These are phyloP conservation scores for Diarsia dahlii DNA, from an alignment of 2,888 invertebrate species.

Conservation along the genomic window DNA sequence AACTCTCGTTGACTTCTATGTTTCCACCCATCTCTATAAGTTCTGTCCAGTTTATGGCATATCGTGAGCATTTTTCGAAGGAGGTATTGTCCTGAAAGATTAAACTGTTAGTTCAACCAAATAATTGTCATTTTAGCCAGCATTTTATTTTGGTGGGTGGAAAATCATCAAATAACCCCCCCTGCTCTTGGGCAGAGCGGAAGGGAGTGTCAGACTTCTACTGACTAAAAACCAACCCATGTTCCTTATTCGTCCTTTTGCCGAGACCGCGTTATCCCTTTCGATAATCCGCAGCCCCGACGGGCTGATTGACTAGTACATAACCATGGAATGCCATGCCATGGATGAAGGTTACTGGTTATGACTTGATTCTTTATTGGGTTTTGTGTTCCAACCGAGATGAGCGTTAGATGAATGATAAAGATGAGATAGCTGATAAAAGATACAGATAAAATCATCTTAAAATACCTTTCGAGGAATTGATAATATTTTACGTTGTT, in stretches of 20 bases:
- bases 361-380: background rate
- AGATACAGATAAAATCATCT: slow-evolving; percentile 15
- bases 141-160: too few species aligned
- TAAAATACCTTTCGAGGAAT: slow-evolving; percentile 91
- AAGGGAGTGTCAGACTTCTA: too few species aligned
- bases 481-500: slow-evolving; percentile 91
- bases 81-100: slow-evolving; percentile 83
- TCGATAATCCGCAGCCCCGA: too few species aligned
- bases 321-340: too few species aligned
- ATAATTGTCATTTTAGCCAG: background rate
- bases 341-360: background rate
- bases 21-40: slow-evolving; percentile 78
- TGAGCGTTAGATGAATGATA: slow-evolving; percentile 11
- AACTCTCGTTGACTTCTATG: slow-evolving; percentile 86
- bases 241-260: too few species aligned
- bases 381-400: background rate
- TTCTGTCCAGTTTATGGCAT: slow-evolving; percentile 93
- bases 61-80: slow-evolving; percentile 94
- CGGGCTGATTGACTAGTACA: background rate
- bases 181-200: too few species aligned
- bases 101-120: background rate
- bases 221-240: too few species aligned
- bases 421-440: slow-evolving; percentile 12
- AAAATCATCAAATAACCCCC: too few species aligned
- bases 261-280: too few species aligned